phyloP scores from a whole-genome alignment of 2,797 vertebrate genomes.

The Manis javanica region DNA sequence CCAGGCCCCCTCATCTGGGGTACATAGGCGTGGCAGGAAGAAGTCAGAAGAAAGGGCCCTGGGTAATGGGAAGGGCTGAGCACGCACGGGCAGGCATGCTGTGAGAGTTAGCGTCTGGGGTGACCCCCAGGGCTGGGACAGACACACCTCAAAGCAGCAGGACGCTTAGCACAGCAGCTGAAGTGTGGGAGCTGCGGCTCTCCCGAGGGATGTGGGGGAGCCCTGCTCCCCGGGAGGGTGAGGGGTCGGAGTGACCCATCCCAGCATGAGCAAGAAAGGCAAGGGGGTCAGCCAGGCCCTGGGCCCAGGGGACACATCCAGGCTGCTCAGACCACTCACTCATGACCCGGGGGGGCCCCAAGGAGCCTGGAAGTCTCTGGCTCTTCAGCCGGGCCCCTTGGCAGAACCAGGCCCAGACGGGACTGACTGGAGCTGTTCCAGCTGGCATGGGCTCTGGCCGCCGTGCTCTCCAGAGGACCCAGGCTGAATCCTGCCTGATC shows the following conservation, averaged over 20 bases:
- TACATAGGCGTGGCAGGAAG: neutral
- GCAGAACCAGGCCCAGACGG: neutral
- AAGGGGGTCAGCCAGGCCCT: neutral
- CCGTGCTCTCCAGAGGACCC: neutral
- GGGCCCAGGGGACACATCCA: neutral
- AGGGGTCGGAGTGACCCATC: neutral
- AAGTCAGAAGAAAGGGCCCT: neutral
- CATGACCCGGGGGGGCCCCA: neutral
- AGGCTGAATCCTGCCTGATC: neutral
- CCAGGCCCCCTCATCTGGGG: neutral
- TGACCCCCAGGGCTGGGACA: neutral
- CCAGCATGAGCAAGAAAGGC: neutral
- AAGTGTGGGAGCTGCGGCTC: neutral
- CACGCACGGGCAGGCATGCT: neutral
- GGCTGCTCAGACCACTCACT: neutral
- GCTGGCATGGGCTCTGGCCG: neutral
- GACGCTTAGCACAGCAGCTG: neutral
- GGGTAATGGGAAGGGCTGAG: neutral
- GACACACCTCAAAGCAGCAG: neutral
- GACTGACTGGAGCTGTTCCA: neutral
- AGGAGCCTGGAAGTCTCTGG: neutral
- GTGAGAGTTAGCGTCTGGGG: neutral
- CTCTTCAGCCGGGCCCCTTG: neutral
- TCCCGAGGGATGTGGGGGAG: neutral
- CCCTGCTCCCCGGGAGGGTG: neutral